phyloP scores from a whole-genome alignment of 2,113 vertebrate species.

The Fulmarus glacialis region DNA sequence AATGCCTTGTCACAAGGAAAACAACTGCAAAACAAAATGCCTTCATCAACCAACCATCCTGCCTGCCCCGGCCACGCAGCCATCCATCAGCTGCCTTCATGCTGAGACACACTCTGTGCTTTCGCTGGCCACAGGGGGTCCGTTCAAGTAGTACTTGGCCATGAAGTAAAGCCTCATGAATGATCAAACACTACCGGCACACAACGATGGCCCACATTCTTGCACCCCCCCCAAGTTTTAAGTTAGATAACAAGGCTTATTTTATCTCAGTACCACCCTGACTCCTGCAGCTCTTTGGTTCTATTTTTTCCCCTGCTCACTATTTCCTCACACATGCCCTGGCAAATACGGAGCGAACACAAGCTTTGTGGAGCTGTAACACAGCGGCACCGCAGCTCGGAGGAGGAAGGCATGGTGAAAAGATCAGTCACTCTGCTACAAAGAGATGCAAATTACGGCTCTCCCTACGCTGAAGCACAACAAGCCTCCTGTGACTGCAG shows the following conservation, averaged over 20 bases:
- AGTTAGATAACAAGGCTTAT: neutral
- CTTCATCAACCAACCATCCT: neutral
- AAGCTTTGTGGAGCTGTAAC: accelerated
- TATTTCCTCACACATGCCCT: neutral
- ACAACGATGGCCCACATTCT: neutral
- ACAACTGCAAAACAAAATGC: neutral
- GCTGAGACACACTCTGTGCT: neutral
- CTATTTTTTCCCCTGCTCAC: neutral
- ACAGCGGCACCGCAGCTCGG: neutral
- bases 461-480: neutral
- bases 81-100: neutral
- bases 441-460: neutral
- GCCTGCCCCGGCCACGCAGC: neutral
- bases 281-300: neutral
- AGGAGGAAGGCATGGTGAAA: neutral
- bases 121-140: neutral
- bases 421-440: neutral
- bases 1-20: neutral
- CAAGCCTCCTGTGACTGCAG: neutral
- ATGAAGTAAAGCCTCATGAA: neutral
- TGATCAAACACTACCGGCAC: neutral
- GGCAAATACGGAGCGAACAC: neutral
- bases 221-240: neutral
- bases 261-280: neutral
- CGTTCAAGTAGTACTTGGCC: neutral